phyloP scores from a whole-genome alignment of 2,797 vertebrate genomes.

The Siniperca obscura region DNA sequence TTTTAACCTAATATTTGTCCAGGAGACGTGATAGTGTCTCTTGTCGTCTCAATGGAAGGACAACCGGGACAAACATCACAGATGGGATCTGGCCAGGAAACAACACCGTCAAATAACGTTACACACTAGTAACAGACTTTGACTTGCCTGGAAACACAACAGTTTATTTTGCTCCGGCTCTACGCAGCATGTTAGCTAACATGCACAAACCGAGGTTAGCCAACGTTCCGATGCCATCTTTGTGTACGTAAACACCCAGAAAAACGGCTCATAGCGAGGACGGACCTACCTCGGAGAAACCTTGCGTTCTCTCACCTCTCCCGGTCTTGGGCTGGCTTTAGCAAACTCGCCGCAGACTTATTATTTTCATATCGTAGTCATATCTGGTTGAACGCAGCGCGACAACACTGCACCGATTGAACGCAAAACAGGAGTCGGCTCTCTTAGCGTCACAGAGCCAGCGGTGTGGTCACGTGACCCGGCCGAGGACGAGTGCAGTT shows the following conservation, averaged over 20 bases:
- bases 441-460: neutral
- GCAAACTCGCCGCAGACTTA: constrained; percentile 17
- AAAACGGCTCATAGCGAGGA: neutral
- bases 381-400: neutral
- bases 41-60: neutral
- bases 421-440: neutral
- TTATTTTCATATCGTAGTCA: constrained; percentile 45
- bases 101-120: neutral
- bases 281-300: constrained; percentile 49
- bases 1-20: constrained; percentile 29
- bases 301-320: neutral
- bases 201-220: constrained; percentile 8
- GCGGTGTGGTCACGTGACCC: constrained; percentile 58
- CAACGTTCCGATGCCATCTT: constrained; percentile 38
- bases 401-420: constrained; percentile 28
- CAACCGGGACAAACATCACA: constrained; percentile 5
- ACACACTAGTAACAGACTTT: too few relatives aligned
- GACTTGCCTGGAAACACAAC: neutral
- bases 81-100: constrained; percentile 6
- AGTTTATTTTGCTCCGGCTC: neutral
- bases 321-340: neutral
- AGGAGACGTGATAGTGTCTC: neutral
- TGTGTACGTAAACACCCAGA: constrained; percentile 23
- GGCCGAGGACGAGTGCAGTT: neutral
- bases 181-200: neutral